Base-by-base conservation (phyloP, 1,140 invertebrate genomes). In the Nylanderia fulva region DNA sequence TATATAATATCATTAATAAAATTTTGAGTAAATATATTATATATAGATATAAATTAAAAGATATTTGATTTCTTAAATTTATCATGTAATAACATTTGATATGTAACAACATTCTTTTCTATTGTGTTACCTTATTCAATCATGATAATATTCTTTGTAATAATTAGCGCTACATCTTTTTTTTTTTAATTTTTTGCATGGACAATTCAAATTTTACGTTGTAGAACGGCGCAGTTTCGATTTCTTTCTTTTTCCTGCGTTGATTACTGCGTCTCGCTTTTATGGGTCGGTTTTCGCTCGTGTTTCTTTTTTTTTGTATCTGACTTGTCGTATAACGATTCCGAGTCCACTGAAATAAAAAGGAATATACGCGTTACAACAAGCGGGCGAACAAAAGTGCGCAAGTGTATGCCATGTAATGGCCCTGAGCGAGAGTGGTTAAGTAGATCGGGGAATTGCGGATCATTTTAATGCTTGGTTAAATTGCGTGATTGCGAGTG, bases 381-480 rank as follows among this genome's bases (percentile, higher is more conserved):
- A 83, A 82, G 63, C 48, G 80, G 52, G 33, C 74, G 54, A 74
- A 86, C 75, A 61, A 48, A 77, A 84, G 79, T 58, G 74, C 58
- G 80, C 72, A 75, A 71, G 58, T 66, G 72, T 69, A 76, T 77
- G 83, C 21, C 72, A 69, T 56, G 71, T 85, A 77, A 88, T 89
- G 76, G 75, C 76, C 75, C 74, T 85, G 79, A 88, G 82, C 71
- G 82, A 85, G 88, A 79, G 68, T 68, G 91, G 88, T 92, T 91
- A 91, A 92, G 90, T 91, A 92, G 90, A 92, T 92, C 86, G 87
- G 84, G 90, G 87, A 91, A 92, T 92, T 92, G 86, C 90, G 89
- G 88, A 92, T 92, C 88, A 91, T 91, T 92, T 92, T 93, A 92
- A 92, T 93, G 89, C 91, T 87, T 90, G 87, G 91, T 91, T 93